Percentiles rank a stretch among this genome's conserved stretches.
These are phyloP conservation scores for Athrips mouffetella DNA, from an alignment of 2,888 invertebrate genomes.

Conservation along the genomic window DNA sequence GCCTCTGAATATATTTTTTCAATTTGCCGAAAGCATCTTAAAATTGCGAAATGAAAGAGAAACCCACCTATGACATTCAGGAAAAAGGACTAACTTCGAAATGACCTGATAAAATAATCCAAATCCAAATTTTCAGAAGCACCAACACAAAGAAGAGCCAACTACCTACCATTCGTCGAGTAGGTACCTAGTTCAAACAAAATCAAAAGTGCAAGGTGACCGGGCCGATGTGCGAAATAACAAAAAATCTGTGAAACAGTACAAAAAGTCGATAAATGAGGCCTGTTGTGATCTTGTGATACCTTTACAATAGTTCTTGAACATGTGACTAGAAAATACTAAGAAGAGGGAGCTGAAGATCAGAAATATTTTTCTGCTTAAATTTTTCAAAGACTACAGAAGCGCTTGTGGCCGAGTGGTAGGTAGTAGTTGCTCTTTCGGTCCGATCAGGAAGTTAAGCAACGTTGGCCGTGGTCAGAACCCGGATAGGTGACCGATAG, in stretches of 20 bases:
- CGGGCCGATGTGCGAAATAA: constrained; percentile 39
- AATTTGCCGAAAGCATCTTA: too few relatives aligned
- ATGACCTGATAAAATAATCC: constrained; percentile 11
- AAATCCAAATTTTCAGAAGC: constrained; percentile 10
- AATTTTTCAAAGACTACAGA: too few relatives aligned
- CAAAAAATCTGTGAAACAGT: constrained; percentile 25
- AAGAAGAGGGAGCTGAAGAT: background rate
- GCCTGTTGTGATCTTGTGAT: constrained; percentile 23
- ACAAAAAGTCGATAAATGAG: constrained; percentile 61
- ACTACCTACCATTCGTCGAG: constrained; percentile 7
- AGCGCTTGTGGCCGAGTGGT: too few relatives aligned
- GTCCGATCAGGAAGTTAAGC: too few relatives aligned
- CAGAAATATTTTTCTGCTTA: background rate
- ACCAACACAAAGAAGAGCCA: constrained; percentile 5
- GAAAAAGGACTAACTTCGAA: background rate
- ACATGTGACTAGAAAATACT: background rate
- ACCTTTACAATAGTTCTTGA: background rate
- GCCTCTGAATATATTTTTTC: too few relatives aligned
- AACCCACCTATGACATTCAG: background rate
- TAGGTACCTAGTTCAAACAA: constrained; percentile 39
- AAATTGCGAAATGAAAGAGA: background rate
- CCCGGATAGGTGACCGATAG: too few relatives aligned
- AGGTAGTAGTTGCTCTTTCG: too few relatives aligned
- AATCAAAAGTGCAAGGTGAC: constrained; percentile 71
- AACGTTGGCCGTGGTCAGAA: too few relatives aligned